These are phyloP conservation scores for Lasioglossum lativentre DNA, from an alignment of 2,888 invertebrate species.

Conservation along the genomic window DNA sequence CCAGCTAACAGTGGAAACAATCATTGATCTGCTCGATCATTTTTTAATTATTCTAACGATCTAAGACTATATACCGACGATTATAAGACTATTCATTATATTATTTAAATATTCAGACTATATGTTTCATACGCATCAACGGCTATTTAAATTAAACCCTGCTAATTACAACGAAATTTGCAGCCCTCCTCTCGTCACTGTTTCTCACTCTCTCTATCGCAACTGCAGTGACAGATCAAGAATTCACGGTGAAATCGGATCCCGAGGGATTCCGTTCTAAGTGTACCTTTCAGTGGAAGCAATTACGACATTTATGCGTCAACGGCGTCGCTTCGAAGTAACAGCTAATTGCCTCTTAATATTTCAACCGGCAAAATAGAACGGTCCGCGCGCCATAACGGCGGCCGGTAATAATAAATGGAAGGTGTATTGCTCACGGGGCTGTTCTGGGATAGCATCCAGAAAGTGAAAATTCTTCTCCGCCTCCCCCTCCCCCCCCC, in stretches of 20 bases:
- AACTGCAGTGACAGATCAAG: constrained; percentile 10
- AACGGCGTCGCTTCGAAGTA: constrained; percentile 42
- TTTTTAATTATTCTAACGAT: neutral
- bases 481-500: too few species aligned
- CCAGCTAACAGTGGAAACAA: too few species aligned
- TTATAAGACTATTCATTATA: too few species aligned
- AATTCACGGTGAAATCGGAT: constrained; percentile 35
- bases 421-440: neutral
- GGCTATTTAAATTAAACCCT: neutral
- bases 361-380: constrained; percentile 47
- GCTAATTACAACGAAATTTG: neutral
- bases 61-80: neutral
- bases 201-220: neutral
- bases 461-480: neutral
- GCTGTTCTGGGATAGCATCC: constrained; percentile 5
- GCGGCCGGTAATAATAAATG: constrained; percentile 31
- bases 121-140: neutral
- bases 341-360: constrained; percentile 59
- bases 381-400: constrained; percentile 23
- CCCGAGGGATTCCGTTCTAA: constrained; percentile 34
- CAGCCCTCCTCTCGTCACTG: neutral
- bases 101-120: neutral
- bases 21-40: neutral
- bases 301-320: constrained; percentile 45
- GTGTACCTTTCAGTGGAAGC: constrained; percentile 33